Percentiles rank a stretch among this genome's conserved stretches.
Evolutionary conservation across 2,888 invertebrate species (phyloP).

Genomic region (Neoscelio sp.): DNA sequence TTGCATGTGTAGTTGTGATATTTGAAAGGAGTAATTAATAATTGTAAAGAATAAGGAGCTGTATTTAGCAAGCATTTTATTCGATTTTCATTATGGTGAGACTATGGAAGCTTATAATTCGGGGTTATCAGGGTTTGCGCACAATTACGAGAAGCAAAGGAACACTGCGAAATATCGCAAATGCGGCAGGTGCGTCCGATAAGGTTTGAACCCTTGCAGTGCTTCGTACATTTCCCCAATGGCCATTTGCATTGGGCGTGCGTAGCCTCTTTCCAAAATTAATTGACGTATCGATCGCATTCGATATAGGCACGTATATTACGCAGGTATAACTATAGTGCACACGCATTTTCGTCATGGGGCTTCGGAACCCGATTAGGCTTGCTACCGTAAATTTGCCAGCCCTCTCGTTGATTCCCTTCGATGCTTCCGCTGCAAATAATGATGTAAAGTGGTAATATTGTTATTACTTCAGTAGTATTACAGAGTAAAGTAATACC

Average conservation of each 20-base stretch:
- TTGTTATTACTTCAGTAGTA: conserved; percentile 33
- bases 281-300: conserved; percentile 74
- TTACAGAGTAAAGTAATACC: conserved; percentile 23
- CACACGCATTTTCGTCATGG: conserved; percentile 56
- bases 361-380: conserved; percentile 65
- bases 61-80: too few species aligned
- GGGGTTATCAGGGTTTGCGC: neutral
- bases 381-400: conserved; percentile 61
- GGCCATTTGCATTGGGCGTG: conserved; percentile 72
- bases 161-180: conserved; percentile 44
- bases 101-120: too few species aligned
- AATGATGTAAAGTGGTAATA: conserved; percentile 53
- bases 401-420: conserved; percentile 46
- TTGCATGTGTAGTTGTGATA: too few species aligned
- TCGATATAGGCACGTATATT: conserved; percentile 45
- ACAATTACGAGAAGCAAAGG: conserved; percentile 29
- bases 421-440: conserved; percentile 34
- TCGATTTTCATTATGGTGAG: too few species aligned
- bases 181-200: conserved; percentile 65
- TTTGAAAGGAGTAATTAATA: too few species aligned
- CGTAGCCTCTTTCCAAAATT: conserved; percentile 76
- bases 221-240: conserved; percentile 58
- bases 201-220: conserved; percentile 72
- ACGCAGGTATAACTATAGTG: conserved; percentile 56
- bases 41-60: too few species aligned